phyloP scores from a whole-genome alignment of 2,888 invertebrate genomes.

The Acanthococcus lagerstroemiae region DNA sequence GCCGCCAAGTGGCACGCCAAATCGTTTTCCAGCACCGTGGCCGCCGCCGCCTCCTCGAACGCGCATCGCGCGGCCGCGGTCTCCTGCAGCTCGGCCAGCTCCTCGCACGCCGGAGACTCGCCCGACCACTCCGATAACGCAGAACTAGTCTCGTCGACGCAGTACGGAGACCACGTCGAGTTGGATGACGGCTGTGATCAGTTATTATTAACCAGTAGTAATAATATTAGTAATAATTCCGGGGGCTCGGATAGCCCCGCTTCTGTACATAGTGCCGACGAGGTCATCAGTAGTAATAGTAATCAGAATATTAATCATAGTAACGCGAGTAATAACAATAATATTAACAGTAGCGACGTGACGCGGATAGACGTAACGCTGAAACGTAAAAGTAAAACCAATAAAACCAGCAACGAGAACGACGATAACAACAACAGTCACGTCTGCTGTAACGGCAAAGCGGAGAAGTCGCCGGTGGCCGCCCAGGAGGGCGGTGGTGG shows the following conservation, averaged over 20 bases:
- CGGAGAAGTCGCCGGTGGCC: not conserved
- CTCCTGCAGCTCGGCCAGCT: not conserved
- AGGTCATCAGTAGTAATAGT: not conserved
- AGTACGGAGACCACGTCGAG: not conserved
- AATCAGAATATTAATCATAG: conserved; percentile 16
- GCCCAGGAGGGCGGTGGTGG: not conserved
- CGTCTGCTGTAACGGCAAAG: not conserved
- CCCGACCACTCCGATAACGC: not conserved
- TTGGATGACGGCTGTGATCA: conserved; percentile 22
- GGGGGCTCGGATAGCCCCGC: not conserved
- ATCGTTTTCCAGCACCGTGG: not conserved
- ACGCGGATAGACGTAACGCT: not conserved
- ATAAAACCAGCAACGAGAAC: not conserved
- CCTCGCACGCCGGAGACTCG: conserved; percentile 8
- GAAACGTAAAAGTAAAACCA: conserved; percentile 12
- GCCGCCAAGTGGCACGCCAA: conserved; percentile 15
- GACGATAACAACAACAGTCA: not conserved
- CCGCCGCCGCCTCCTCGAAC: conserved; percentile 8
- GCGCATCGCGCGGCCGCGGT: not conserved
- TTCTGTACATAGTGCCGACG: not conserved
- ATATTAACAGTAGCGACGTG: not conserved
- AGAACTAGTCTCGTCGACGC: not conserved
- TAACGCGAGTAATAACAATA: not conserved
- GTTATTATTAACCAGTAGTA: conserved; percentile 1
- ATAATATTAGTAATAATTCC: not conserved